Base-by-base conservation (phyloP, 2,113 vertebrate species). In the Mesembrinibis cayennensis region DNA sequence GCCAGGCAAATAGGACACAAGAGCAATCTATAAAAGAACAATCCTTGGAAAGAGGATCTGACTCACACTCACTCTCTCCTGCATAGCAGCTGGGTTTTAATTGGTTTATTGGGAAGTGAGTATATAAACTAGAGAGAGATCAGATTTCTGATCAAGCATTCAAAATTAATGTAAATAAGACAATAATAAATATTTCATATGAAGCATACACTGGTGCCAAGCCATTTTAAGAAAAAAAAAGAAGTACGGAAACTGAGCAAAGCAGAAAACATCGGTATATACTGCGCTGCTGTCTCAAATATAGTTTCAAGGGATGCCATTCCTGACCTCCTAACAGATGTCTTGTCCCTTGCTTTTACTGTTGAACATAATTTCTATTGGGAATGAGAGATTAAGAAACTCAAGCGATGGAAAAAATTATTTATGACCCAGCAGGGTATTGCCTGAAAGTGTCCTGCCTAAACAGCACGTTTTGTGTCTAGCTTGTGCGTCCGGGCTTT, bases 111-210 rank as follows among this genome's bases (percentile, higher is more conserved):
- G 61, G 47, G 50, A 87, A 84, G 47, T 17, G 23, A 63, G 38
- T 52, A 23, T 16, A 63, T 32, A 47, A 93, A 67, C 32, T 18
- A 61, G 34, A 76, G 25, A 59, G 29, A 82, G 34, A 79, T 72
- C 70, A 44, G 38, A 71, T 74, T 94, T 94, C 77, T 52, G 38
- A 87, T 32, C 66, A 55, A 84, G 77, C 34, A 47, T 76, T 82
- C 61, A 53, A 84, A 89, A 94, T 52, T 55, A 32, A 62, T 42
- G 19, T 55, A 76, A 94, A 76, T 65, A 93, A 61, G 70, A 61
- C 36, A 83, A 66, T 12, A 87, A 47, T 36, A 84, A 89, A 67
- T 88, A 87, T 67, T 93, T 85, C 55, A 79, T n/a, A 63, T 5
- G 44, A 79, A 79, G 61, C 27, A 59, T 65, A 82, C 87, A 82